Base-by-base conservation (phyloP, 2,888 invertebrate genomes). In the Hipparchia semele region DNA sequence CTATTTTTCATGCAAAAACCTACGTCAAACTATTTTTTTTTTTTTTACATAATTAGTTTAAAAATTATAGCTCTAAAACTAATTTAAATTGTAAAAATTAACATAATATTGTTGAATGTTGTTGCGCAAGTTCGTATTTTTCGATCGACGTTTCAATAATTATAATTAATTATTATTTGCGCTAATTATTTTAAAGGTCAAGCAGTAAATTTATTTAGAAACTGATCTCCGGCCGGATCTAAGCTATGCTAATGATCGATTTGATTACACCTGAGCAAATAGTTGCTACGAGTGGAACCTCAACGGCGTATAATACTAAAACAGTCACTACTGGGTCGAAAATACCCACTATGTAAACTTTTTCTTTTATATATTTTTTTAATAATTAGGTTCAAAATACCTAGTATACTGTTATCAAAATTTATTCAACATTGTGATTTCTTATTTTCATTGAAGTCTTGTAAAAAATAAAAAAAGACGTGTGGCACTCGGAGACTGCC, bases 181-280 rank as follows among this genome's bases (percentile, higher is more conserved):
- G 68, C 68, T 66, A 68, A 74, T 76, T 74, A 73, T 74, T 66
- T 61, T 71, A 73, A 72, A 71, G 72, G 72, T 72, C 74, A 71
- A 45, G 39, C 58, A 58, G 76, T 70, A 68, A 72, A 62, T 62
- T 71, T 72, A 74, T 73, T 75, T 67, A 64, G 53, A 70, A 70
- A 73, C 67, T 67, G 68, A 73, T 73, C 73, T 73, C 73, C 58
- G 71, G 60, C 68, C 75, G 75, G 75, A 73, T 73, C 66, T 65
- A 12, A 61, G 75, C 64, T 70, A 76, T 71, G 71, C 67, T 68
- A 73, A 74, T 75, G 62, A 67, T 75, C 60, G 69, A 73, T 75
- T 70, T 75, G 71, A 73, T 75, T 75, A 76, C 67, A 72, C 61
- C 69, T 59, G 71, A 64, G 51, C 68, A 70, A 54, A 73, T 39